Percentiles rank a stretch among this genome's conserved stretches.
phyloP scores from a whole-genome alignment of 2,888 invertebrate genomes.

The Lomographa bimaculata region DNA sequence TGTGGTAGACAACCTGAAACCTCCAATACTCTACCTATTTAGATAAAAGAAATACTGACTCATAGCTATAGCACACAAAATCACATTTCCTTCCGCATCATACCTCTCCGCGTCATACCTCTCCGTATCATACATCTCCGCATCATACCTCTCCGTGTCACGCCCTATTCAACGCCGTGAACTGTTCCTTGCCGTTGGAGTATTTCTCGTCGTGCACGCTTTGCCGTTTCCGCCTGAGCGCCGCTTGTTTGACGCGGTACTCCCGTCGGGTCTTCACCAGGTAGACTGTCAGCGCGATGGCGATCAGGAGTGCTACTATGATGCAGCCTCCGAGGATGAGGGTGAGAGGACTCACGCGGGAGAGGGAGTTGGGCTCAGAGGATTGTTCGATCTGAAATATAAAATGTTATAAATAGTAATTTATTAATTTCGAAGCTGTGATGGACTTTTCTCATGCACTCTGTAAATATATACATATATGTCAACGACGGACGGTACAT shows the following conservation, averaged over 20 bases:
- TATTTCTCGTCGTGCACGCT: slow-evolving; percentile 54
- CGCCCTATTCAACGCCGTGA: slow-evolving; percentile 60
- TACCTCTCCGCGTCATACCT: no score
- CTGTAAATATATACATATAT: no score
- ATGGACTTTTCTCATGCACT: no score
- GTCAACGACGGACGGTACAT: no score
- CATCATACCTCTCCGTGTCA: slow-evolving; percentile 35
- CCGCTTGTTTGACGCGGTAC: slow-evolving; percentile 56
- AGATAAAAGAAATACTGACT: no score
- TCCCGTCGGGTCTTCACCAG: slow-evolving; percentile 59
- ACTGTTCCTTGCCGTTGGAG: slow-evolving; percentile 63
- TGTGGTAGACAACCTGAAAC: no score
- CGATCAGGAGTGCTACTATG: slow-evolving; percentile 54
- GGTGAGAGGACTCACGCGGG: slow-evolving; percentile 50
- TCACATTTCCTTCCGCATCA: background rate
- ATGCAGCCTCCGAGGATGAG: slow-evolving; percentile 61
- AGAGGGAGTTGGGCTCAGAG: slow-evolving; percentile 36
- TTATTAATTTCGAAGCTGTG: background rate
- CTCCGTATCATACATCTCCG: no score
- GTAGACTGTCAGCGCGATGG: slow-evolving; percentile 62
- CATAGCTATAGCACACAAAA: slow-evolving; percentile 1
- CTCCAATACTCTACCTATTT: no score
- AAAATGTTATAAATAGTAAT: slow-evolving; percentile 1
- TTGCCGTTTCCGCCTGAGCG: slow-evolving; percentile 64
- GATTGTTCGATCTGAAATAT: slow-evolving; percentile 62